Evolutionary conservation across 2,888 invertebrate genomes (phyloP).

Genomic region (Aphodius granarius): DNA sequence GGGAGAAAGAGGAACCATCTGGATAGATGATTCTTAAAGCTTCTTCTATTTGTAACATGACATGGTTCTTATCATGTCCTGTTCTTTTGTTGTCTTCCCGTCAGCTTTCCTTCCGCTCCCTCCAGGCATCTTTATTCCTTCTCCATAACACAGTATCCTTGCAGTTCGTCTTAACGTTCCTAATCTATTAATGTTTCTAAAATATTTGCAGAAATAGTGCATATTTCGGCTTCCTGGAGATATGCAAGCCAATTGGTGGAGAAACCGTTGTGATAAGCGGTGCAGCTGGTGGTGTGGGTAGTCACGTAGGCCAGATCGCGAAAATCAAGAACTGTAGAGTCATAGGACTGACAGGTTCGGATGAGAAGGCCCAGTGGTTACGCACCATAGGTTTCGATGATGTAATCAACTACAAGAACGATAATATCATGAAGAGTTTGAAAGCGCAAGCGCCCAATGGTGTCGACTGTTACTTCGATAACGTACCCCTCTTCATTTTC

Average conservation of each 20-base stretch:
- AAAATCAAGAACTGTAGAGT: conserved; percentile 71
- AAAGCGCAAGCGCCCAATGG: conserved; percentile 68
- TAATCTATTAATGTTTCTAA: too few species aligned
- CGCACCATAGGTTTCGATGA: conserved; percentile 68
- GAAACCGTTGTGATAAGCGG: conserved; percentile 74
- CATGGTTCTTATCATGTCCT: too few species aligned
- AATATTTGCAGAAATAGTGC: conserved; percentile 64
- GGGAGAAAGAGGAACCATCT: neutral
- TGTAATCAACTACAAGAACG: conserved; percentile 73
- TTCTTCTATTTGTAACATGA: too few species aligned
- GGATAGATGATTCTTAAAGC: neutral
- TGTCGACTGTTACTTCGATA: conserved; percentile 77
- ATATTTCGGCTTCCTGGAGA: conserved; percentile 72
- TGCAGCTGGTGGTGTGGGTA: conserved; percentile 80
- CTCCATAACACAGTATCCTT: too few species aligned
- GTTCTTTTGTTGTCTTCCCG: too few species aligned
- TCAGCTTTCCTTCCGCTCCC: too few species aligned
- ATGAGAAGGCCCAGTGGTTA: conserved; percentile 72
- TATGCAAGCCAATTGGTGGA: conserved; percentile 70
- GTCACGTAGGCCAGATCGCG: conserved; percentile 76
- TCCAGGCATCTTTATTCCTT: too few species aligned
- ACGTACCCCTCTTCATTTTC: conserved; percentile 57
- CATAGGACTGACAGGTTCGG: conserved; percentile 71
- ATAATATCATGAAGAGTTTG: conserved; percentile 58
- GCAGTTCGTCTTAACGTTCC: too few species aligned